Base-by-base conservation (phyloP, 2,888 invertebrate species). In the Brassicogethes aeneus region DNA sequence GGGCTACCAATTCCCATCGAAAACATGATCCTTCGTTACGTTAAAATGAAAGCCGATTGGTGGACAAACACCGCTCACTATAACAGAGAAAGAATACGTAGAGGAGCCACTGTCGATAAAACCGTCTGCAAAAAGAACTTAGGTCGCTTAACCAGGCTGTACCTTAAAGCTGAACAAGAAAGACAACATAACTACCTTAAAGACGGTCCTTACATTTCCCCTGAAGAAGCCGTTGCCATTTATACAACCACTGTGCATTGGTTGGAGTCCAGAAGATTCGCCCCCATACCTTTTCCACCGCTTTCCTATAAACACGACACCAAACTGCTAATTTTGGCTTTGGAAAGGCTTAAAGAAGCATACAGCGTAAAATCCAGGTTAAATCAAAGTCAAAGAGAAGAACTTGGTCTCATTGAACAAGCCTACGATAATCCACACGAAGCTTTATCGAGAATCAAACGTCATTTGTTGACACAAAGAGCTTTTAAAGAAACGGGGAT, bases 31-130 rank as follows among this genome's bases (percentile, higher is more conserved):
- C 77, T 99, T 43, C 82, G 99, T 23, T 99, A 97, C 69, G 99
- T 99, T 8, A 99, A 99, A 70, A 97, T 99, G 85, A 99, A 99
- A 66, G 99, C 99, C 0, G 99, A 99, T 69, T 99, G 99, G 99
- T 99, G 99, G 99, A 99, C 99, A 0, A 99, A 99, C 69, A 99
- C 99, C 0, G 97, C 99, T 1, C 99, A 99, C 68, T 99, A 99
- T 70, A 99, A 99, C 71, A 79, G 99, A 32, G 99, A 99, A 70
- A 78, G 99, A 57, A 99, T 99, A 52, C 81, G 99, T 2, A 82
- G 99, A 54, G 99, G 99, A n/a, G 99, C 99, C 37, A 99, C 99
- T 0, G 99, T 99, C 12, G 99, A 99, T 67, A 99, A 99, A 69
- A 99, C 99, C 0, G 99, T 99, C 0, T 99, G 99, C 69, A 99